Evolutionary conservation across 2,888 invertebrate species (phyloP).

Genomic region (Cyclophora albipunctata): DNA sequence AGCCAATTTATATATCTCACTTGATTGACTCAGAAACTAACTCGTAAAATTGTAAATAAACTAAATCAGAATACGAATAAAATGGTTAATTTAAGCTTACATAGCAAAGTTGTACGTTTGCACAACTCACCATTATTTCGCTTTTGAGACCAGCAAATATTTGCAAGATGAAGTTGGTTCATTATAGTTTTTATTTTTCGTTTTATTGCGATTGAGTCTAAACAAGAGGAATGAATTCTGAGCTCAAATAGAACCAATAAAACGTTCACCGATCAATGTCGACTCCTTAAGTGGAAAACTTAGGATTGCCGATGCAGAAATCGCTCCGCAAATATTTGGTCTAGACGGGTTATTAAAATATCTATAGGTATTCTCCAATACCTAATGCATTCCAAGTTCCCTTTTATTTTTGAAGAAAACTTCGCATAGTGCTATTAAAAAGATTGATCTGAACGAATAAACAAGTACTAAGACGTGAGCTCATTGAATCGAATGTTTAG

Average conservation of each 20-base stretch:
- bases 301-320: slow-evolving; percentile 52
- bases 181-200: slow-evolving; percentile 62
- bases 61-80: too few species aligned
- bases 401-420: slow-evolving; percentile 8
- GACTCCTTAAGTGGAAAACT: slow-evolving; percentile 52
- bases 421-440: slow-evolving; percentile 13
- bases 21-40: too few species aligned
- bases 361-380: slow-evolving; percentile 46
- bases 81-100: too few species aligned
- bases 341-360: slow-evolving; percentile 70
- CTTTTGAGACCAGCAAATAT: slow-evolving; percentile 52
- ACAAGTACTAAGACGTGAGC: neutral
- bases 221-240: slow-evolving; percentile 55
- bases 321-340: slow-evolving; percentile 51
- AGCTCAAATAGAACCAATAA: slow-evolving; percentile 49
- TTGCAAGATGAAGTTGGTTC: slow-evolving; percentile 56
- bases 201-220: slow-evolving; percentile 65
- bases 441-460: slow-evolving; percentile 3
- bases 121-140: slow-evolving; percentile 39
- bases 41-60: too few species aligned
- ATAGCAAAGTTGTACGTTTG: slow-evolving; percentile 15
- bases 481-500: too few species aligned
- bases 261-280: slow-evolving; percentile 49
- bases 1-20: too few species aligned
- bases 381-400: slow-evolving; percentile 38